Evolutionary conservation across 1,140 invertebrate genomes (phyloP), one percentile per base, ranked within the genome.

Genomic region (Laupala kohalensis): DNA sequence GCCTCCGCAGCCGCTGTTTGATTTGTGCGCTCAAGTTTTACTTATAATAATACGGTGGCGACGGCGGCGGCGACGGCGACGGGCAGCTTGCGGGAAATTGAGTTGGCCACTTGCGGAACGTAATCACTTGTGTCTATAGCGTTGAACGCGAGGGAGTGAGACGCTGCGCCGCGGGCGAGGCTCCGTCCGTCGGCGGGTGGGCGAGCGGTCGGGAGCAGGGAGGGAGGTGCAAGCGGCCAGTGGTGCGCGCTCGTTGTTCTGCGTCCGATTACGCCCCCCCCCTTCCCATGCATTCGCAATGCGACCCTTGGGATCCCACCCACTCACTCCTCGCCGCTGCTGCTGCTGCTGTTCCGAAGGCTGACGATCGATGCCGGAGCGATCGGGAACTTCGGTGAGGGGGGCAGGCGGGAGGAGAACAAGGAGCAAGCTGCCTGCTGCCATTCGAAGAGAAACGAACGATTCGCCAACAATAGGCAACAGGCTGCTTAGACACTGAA

Each of bases 101-200:
- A 67, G 71, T 72, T 72, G 71, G 29, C 71, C 65, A 67, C 27
- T 29, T 68, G 28, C 15, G 24, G 28, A 53, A 5, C 71, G 66
- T 72, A 72, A 72, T 72, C 71, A 72, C 66, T 72, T 72, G 66
- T 72, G 71, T 72, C 71, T 63, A 72, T 37, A 28, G 30, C 69
- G 62, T 12, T 1, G 69, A 24, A 63, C 25, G 27, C 69, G 27
- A 24, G 19, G 29, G 25, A 19, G 67, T 9, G 67, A 4, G 27
- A 3, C 15, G 5, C 29, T 5, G 24, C 28, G 5, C 29, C 19
- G 6, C 67, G 67, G n/a, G 67, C 15, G 13, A 23, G 19, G 6
- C 6, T 4, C 24, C 2, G 65, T 6, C 9, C 13, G 66, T 6
- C 25, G 24, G 66, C 66, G 25, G 9, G 66, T 27, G 67, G 27